Conservation (phyloP, 2,797 vertebrate genomes). For the Zenarchopterus dispar region DNA sequence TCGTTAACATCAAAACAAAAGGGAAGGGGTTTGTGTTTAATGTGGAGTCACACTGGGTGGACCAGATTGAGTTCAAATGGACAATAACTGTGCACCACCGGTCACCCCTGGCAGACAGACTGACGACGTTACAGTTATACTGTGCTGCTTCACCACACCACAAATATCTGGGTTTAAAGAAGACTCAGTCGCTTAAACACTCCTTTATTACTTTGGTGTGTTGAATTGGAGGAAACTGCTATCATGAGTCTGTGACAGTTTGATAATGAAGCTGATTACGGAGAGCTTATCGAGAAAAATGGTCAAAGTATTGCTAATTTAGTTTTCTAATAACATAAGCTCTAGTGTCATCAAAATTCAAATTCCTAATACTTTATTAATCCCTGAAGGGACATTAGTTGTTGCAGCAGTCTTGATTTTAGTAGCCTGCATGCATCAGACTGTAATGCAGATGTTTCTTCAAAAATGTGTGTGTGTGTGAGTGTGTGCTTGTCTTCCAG, state of each 20-base stretch:
- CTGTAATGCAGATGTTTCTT: no score
- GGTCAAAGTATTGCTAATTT: no score
- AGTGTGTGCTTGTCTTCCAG: no score
- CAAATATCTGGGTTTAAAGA: slow-evolving; percentile 2
- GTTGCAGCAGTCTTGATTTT: no score
- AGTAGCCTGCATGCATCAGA: no score
- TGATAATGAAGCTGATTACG: neutral
- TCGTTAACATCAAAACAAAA: slow-evolving; percentile 42
- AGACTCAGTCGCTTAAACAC: neutral
- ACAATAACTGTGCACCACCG: slow-evolving; percentile 28
- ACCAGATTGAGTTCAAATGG: slow-evolving; percentile 26
- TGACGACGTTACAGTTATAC: slow-evolving; percentile 8
- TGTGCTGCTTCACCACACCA: neutral
- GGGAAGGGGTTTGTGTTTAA: slow-evolving; percentile 43
- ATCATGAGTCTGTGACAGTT: neutral
- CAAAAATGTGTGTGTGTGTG: no score
- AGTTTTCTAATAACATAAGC: no score
- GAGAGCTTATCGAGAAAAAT: no score
- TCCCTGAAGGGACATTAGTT: no score
- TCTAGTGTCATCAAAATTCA: no score
- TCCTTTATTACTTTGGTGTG: slow-evolving; percentile 11
- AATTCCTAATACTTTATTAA: no score
- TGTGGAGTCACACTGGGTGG: slow-evolving; percentile 44
- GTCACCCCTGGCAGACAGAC: neutral
- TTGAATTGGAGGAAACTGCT: slow-evolving; percentile 1